phyloP scores from a whole-genome alignment of 2,797 vertebrate genomes.

The Mareca penelope region DNA sequence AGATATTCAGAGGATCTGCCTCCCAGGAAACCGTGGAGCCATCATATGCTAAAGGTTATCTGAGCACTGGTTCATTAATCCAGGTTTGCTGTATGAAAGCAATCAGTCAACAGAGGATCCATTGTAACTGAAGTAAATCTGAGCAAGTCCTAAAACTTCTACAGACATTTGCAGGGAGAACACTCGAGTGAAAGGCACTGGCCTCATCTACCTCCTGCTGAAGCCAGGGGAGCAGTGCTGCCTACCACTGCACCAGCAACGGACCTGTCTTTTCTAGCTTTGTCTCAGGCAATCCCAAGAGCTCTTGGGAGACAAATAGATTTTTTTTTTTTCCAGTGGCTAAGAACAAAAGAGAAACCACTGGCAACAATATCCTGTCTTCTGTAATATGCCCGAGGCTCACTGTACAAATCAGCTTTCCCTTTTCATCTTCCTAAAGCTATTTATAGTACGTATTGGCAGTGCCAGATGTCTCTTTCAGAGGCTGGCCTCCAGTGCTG shows the following conservation, averaged over 20 bases:
- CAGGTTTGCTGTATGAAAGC: neutral
- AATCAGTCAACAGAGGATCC: neutral
- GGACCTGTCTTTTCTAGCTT: neutral
- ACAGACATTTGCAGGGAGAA: neutral
- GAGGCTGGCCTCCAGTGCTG: slow-evolving; percentile 1
- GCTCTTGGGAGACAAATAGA: neutral
- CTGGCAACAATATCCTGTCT: slow-evolving; percentile 2
- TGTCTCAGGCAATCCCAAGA: neutral
- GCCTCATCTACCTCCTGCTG: neutral
- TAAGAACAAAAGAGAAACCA: slow-evolving; percentile 49
- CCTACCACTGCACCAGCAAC: neutral
- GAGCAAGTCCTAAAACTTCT: neutral
- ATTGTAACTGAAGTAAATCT: neutral
- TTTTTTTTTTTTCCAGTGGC: neutral
- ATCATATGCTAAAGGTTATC: neutral
- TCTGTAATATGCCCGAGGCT: slow-evolving; percentile 34
- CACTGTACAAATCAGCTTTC: slow-evolving; percentile 43
- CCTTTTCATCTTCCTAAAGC: slow-evolving; percentile 30
- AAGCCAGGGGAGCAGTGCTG: neutral
- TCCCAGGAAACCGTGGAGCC: neutral
- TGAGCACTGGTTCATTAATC: neutral
- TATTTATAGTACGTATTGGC: slow-evolving; percentile 63
- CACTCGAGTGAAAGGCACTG: neutral
- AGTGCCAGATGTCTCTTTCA: slow-evolving; percentile 62
- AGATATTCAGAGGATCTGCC: neutral